Conservation (phyloP, 2,888 invertebrate genomes). For the Habroteleia sp. region DNA sequence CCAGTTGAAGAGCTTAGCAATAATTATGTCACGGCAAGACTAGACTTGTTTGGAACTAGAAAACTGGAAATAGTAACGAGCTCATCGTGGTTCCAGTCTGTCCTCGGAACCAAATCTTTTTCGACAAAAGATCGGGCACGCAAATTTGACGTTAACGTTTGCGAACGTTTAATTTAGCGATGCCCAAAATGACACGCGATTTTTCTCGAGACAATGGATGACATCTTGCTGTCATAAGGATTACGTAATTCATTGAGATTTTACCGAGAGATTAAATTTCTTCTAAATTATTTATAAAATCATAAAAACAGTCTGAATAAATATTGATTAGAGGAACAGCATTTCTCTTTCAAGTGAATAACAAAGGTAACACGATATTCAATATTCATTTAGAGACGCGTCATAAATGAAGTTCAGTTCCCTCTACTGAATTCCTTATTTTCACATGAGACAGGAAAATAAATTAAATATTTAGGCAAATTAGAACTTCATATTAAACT, state of each 20-base stretch:
- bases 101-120: conserved; percentile 67
- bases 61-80: conserved; percentile 44
- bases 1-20: conserved; percentile 64
- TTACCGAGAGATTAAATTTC: too few species aligned
- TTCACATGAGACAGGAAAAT: too few species aligned
- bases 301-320: too few species aligned
- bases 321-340: too few species aligned
- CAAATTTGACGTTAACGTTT: conserved; percentile 78
- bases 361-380: too few species aligned
- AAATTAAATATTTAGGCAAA: too few species aligned
- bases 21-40: conserved; percentile 69
- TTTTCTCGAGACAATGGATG: conserved; percentile 26
- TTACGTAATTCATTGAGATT: conserved; percentile 19
- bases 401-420: too few species aligned
- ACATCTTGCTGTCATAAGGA: conserved; percentile 17
- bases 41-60: conserved; percentile 56
- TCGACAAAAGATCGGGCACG: conserved; percentile 68
- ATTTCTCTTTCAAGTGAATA: too few species aligned
- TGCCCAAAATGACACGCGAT: conserved; percentile 76
- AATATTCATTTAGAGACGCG: too few species aligned
- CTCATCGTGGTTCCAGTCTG: conserved; percentile 63
- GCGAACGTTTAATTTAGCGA: conserved; percentile 77
- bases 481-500: too few species aligned
- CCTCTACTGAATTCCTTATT: too few species aligned
- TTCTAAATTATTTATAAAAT: too few species aligned